Base-by-base conservation (phyloP, 1,140 invertebrate species). In the Magallana ariakensis region DNA sequence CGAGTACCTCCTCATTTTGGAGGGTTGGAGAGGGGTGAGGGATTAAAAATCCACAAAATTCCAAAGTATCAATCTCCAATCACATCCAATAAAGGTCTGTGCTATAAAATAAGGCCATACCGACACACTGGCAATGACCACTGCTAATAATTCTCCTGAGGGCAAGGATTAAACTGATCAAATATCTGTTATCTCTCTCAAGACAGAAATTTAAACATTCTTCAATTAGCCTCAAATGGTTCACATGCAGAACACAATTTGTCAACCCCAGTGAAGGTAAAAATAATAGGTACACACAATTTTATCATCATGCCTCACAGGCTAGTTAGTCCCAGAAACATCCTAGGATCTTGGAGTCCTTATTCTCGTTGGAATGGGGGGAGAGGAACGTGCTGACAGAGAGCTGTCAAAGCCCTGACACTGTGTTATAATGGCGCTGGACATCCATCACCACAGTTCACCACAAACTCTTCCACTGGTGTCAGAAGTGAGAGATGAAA, bases 271-370 rank as follows among this genome's bases (percentile, higher is more conserved):
- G 66, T 46, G 3, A 46, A 46, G 33, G 33, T 46, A 46, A 46
- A 4, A 2, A 46, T 46, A 2, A 33, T 75, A 26, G 15, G 22
- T 4, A 75, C 10, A 75, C 66, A 75, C 15, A 10, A 26, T 75
- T 75, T 75, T 75, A 75, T 75, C 66, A 75, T 75, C 11, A 75
- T 75, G 66, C 66, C 66, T 75, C 66, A 19, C 19, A 75, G 66
- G 66, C 33, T 75, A 75, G n/a, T n/a, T n/a, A n/a, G 22, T 75
- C 22, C 22, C 19, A 33, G 22, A 26, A 75, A 33, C 13, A 33
- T 26, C 13, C 33, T 19, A 75, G 66, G 66, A 26, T 11, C 22
- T 46, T 2, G 33, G 33, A 46, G 33, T 22, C 66, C 66, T 75
- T 19, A 11, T 26, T 26, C 33, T 13, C 66, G 33, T 22, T 26